phyloP scores from a whole-genome alignment of 2,888 invertebrate genomes.

The Odontocolon sp. region DNA sequence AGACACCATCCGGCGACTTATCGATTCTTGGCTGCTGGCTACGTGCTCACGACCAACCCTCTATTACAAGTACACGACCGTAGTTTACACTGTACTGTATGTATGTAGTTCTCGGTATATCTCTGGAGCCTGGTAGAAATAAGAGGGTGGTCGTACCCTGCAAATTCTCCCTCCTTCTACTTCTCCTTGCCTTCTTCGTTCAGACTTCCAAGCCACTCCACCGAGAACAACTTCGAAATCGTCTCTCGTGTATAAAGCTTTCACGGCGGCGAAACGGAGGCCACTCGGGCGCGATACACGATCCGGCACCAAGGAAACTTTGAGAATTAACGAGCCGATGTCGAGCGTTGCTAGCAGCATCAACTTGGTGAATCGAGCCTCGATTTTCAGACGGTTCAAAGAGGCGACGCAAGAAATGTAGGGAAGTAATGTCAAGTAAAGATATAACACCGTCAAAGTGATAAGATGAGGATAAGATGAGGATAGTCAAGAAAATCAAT shows the following conservation, averaged over 20 bases:
- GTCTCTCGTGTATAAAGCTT: constrained; percentile 36
- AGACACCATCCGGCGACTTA: constrained; percentile 54
- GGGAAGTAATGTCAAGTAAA: constrained; percentile 7
- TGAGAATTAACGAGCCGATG: constrained; percentile 53
- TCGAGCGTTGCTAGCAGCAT: not conserved
- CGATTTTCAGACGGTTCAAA: not conserved
- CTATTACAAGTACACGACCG: not conserved
- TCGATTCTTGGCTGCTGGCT: constrained; percentile 45
- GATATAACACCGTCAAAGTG: not conserved
- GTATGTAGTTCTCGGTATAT: not conserved
- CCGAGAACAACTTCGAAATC: constrained; percentile 54
- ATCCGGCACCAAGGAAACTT: constrained; percentile 41
- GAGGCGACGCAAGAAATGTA: not conserved
- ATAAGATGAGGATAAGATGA: no score
- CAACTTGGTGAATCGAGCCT: no score
- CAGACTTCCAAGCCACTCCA: constrained; percentile 44
- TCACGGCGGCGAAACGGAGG: constrained; percentile 28
- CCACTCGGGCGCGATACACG: constrained; percentile 40
- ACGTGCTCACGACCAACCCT: not conserved
- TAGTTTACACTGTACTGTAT: not conserved
- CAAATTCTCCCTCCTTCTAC: constrained; percentile 29
- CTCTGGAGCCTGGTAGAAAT: constrained; percentile 19
- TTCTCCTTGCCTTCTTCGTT: constrained; percentile 13
- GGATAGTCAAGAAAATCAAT: not conserved
- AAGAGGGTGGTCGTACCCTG: constrained; percentile 53